Conservation (phyloP, 64 coral and sea anemone genomes). For the Exaiptasia diaphana region DNA sequence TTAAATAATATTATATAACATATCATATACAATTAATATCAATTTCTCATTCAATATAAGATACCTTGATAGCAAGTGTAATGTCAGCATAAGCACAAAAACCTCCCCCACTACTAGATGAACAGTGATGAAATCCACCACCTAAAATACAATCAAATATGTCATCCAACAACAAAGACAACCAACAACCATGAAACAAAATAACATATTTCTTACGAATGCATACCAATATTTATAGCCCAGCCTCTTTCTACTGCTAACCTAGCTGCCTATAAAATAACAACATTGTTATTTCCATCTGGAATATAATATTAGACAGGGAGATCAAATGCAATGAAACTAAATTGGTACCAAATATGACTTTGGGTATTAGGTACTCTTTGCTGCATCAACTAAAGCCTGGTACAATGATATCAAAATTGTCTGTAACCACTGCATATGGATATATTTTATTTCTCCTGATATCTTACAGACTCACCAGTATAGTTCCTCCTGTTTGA, state of each 20-base stretch:
- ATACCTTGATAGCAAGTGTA: constrained; percentile 86
- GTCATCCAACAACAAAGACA: background rate
- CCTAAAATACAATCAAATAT: constrained; percentile 56
- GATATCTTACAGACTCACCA: constrained; percentile 27
- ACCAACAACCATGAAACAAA: background rate
- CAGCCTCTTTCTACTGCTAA: constrained; percentile 93
- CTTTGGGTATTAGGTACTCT: no score
- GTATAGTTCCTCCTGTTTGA: constrained; percentile 90
- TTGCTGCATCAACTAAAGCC: no score
- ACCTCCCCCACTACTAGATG: constrained; percentile 68
- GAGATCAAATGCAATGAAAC: no score
- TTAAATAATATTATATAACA: no score
- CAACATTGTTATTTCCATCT: no score
- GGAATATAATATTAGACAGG: no score
- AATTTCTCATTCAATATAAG: no score
- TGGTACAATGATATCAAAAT: no score
- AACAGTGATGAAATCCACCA: constrained; percentile 98
- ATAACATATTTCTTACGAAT: background rate
- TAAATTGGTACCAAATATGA: no score
- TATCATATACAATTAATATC: no score
- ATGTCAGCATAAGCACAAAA: constrained; percentile 99
- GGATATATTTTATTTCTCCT: no score
- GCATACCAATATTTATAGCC: constrained; percentile 99
- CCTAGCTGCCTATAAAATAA: constrained; percentile 82
- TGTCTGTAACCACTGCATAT: no score